phyloP scores from a whole-genome alignment of 2,888 invertebrate species.

The Slavum lentiscoides region DNA sequence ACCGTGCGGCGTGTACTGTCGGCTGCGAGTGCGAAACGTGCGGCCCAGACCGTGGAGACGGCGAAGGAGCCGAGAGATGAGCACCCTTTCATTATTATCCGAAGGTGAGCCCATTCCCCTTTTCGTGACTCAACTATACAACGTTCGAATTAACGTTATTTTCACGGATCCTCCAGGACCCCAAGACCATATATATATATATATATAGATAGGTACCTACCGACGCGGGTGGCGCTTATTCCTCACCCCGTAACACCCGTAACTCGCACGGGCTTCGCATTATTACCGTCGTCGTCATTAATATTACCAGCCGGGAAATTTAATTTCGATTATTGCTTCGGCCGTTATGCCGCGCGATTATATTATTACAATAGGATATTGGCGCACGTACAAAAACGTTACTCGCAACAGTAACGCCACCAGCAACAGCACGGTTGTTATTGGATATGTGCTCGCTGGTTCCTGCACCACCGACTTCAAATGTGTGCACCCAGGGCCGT shows the following conservation, averaged over 20 bases:
- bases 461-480: background rate
- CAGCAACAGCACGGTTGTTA: background rate
- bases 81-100: constrained; percentile 29
- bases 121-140: constrained; percentile 37
- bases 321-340: constrained; percentile 45
- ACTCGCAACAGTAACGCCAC: background rate
- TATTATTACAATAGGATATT: constrained; percentile 12
- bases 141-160: constrained; percentile 12
- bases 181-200: background rate
- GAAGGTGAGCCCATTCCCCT: constrained; percentile 12
- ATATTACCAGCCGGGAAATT: constrained; percentile 43
- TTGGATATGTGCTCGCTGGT: background rate
- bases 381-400: background rate
- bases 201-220: background rate
- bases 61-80: background rate
- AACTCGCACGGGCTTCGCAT: background rate
- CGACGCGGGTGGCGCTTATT: background rate
- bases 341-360: background rate
- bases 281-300: background rate
- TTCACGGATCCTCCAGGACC: background rate
- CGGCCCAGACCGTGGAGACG: too few relatives aligned
- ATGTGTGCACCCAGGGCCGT: too few relatives aligned
- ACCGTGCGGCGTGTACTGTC: too few relatives aligned
- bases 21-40: too few relatives aligned
- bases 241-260: background rate